phyloP scores from a whole-genome alignment of 2,888 invertebrate species.

The Pandemis cinnamomeana region DNA sequence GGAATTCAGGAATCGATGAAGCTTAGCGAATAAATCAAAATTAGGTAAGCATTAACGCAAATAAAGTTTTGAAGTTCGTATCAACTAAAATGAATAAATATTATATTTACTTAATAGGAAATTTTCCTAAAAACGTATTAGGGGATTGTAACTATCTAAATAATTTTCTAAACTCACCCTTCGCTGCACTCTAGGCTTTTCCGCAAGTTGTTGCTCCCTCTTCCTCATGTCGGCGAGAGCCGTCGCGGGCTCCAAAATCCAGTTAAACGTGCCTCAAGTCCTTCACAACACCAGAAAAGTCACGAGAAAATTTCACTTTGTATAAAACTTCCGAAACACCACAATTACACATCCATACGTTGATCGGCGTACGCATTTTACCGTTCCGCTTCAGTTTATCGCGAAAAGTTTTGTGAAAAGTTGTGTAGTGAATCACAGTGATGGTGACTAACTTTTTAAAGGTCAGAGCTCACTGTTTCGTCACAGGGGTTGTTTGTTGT shows the following conservation, averaged over 20 bases:
- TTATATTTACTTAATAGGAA: no score
- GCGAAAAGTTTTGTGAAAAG: conserved; percentile 14
- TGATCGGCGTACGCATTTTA: conserved; percentile 34
- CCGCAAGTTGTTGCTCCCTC: conserved; percentile 63
- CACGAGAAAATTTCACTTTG: conserved; percentile 28
- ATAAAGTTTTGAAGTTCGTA: no score
- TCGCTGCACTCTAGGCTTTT: conserved; percentile 70
- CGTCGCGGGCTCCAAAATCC: conserved; percentile 20
- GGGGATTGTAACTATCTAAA: neutral
- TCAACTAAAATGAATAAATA: no score
- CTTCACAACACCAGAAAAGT: conserved; percentile 24
- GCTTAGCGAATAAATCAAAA: no score
- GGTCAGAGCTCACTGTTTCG: conserved; percentile 9
- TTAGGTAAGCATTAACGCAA: no score
- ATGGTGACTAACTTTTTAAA: neutral
- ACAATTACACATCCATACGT: conserved; percentile 39
- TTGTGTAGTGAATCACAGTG: conserved; percentile 9
- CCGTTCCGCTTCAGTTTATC: conserved; percentile 1
- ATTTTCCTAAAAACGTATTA: neutral
- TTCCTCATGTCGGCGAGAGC: conserved; percentile 57
- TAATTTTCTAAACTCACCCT: conserved; percentile 63
- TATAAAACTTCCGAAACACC: conserved; percentile 28
- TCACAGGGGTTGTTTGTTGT: neutral
- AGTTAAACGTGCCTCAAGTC: conserved; percentile 28
- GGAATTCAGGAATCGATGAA: neutral